Base-by-base conservation (phyloP, 2,888 invertebrate genomes). In the Sericinus montela region DNA sequence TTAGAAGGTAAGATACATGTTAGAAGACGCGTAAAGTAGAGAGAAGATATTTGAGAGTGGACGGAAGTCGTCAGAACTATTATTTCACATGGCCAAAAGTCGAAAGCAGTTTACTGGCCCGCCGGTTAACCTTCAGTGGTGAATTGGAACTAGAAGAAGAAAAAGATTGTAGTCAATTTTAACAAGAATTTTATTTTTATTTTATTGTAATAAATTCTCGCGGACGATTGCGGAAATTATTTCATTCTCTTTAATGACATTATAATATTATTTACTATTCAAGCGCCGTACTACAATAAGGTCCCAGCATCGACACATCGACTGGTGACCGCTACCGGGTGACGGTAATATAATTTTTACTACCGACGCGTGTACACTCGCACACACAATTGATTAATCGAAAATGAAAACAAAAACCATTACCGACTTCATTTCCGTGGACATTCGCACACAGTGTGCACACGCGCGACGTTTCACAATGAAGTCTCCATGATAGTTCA, bases 291-390 rank as follows among this genome's bases (percentile, higher is more conserved):
- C 13, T 3, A 32, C 32, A 14, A 11, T 13, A 32, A 0, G 30
- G 19, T 35, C 23, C 41, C 41, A 35, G 39, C 19, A 16, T 50
- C 49, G 46, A 50, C 54, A 52, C 54, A 54, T 44, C 48, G 54
- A 51, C 45, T 51, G 44, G 55, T 71, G 69, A 71, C 67, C 72
- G 75, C 78, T 75, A 71, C 75, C 71, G 67, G 69, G 65, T 69
- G 65, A 65, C 62, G 65, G 67, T 70, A 67, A 67, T 76, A 75
- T 71, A 69, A 67, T 67, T 75, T 78, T 74, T 70, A 79, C 69
- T 70, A 56, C 73, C 63, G 45, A 65, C 61, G 61, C 59, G 46
- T 54, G 70, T 69, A 75, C 67, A 45, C 56, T 57, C 62, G 55
- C 42, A 51, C 25, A 59, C 65, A 64, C 28, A 70, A 68, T 53